Percentiles rank a stretch among this genome's conserved stretches.
Evolutionary conservation across 2,797 vertebrate species (phyloP).

Genomic region (Schizothorax lantsangensis): DNA sequence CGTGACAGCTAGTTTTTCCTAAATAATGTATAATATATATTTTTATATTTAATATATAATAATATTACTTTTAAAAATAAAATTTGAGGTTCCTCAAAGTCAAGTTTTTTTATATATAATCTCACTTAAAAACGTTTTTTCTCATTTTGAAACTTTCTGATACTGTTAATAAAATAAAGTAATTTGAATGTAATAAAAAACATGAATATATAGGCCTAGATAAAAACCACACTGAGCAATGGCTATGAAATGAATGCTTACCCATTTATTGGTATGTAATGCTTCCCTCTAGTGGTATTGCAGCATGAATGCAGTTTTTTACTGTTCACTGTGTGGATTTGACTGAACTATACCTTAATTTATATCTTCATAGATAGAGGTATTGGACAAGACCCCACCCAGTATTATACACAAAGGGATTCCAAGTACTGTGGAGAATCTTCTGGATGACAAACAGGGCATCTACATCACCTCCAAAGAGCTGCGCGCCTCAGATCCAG

Average conservation of each 20-base stretch:
- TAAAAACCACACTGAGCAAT: neutral
- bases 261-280: neutral
- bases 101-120: neutral
- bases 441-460: constrained; percentile 65
- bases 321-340: neutral
- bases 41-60: neutral
- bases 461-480: constrained; percentile 71
- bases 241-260: neutral
- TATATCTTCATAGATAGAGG: constrained; percentile 67
- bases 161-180: neutral
- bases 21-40: neutral
- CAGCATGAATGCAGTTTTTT: neutral
- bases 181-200: neutral
- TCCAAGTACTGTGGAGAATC: constrained; percentile 67
- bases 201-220: neutral
- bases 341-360: neutral
- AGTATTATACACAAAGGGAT: constrained; percentile 68
- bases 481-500: constrained; percentile 68
- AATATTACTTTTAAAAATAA: neutral
- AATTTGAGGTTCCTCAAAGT: neutral
- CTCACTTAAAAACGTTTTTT: neutral
- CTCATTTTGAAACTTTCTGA: neutral
- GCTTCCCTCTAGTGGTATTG: constrained; percentile 39
- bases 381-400: constrained; percentile 72
- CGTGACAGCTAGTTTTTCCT: neutral